phyloP scores from a whole-genome alignment of 2,113 vertebrate genomes.

The Ptyas mucosa region DNA sequence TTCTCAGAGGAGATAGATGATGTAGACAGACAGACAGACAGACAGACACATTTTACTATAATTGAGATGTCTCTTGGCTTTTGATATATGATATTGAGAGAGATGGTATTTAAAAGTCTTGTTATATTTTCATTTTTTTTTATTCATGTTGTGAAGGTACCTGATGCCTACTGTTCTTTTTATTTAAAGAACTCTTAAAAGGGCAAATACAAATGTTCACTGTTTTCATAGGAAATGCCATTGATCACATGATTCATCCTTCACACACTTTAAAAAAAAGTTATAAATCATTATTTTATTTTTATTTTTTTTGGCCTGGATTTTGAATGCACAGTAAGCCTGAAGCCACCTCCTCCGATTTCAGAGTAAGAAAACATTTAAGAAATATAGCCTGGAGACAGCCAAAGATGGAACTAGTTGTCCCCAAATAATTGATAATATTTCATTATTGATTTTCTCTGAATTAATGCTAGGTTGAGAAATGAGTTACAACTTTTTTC shows the following conservation, averaged over 20 bases:
- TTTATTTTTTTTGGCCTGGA: neutral
- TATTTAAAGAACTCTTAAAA: conserved; percentile 50
- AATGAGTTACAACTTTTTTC: conserved; percentile 33
- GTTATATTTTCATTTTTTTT: conserved; percentile 26
- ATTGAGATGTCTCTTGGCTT: conserved; percentile 55
- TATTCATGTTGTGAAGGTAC: conserved; percentile 31
- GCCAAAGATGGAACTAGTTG: neutral
- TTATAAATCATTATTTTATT: conserved; percentile 12
- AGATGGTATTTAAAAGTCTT: conserved; percentile 49
- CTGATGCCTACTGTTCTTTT: conserved; percentile 2
- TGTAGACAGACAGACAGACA: neutral
- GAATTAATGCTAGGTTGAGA: conserved; percentile 34
- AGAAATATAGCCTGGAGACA: neutral
- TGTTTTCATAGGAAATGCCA: conserved; percentile 56
- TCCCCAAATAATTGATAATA: neutral
- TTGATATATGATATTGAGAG: conserved; percentile 15
- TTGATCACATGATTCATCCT: conserved; percentile 31
- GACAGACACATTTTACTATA: neutral
- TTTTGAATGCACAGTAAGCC: conserved; percentile 3
- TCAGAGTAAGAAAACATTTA: neutral
- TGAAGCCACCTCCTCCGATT: conserved; percentile 5
- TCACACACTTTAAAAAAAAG: conserved; percentile 17
- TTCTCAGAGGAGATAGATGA: conserved; percentile 30
- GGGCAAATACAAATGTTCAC: conserved; percentile 43
- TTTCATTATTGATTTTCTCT: conserved; percentile 19